phyloP scores from a whole-genome alignment of 2,797 vertebrate species.

The Coendou prehensilis region DNA sequence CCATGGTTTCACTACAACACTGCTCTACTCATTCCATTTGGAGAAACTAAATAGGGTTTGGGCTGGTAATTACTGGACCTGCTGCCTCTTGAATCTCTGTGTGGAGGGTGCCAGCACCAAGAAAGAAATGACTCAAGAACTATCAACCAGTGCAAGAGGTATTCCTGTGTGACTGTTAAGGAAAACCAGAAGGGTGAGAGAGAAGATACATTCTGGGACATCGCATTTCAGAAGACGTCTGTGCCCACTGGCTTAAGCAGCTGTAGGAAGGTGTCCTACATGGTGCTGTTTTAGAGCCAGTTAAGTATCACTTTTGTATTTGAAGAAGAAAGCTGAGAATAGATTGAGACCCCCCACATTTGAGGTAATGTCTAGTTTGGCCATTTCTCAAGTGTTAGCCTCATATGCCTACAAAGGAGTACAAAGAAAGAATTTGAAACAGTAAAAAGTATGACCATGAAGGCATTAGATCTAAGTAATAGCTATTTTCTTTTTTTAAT shows the following conservation, averaged over 20 bases:
- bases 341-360: not conserved
- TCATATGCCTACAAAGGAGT: conserved; percentile 10
- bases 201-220: not conserved
- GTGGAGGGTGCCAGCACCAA: conserved; percentile 49
- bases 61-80: conserved; percentile 60
- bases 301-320: not conserved
- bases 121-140: conserved; percentile 63
- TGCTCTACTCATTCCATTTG: conserved; percentile 70
- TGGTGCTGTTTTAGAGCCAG: conserved; percentile 1
- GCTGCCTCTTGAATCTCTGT: conserved; percentile 43
- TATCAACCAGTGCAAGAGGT: conserved; percentile 21
- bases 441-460: conserved; percentile 19
- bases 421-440: conserved; percentile 46
- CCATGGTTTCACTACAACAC: conserved; percentile 67
- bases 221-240: conserved; percentile 44
- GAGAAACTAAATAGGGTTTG: conserved; percentile 60
- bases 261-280: not conserved
- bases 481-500: not conserved
- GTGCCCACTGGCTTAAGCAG: conserved; percentile 29
- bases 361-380: conserved; percentile 43
- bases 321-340: conserved; percentile 25
- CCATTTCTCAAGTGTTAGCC: conserved; percentile 18
- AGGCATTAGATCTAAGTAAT: not conserved
- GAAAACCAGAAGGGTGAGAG: not conserved
- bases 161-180: conserved; percentile 25